A percentile compares a stretch with the other conserved stretches of the same genome.
Conservation (phyloP, 92 coral and sea anemone species). For the Umimayanthus chanpuru region DNA sequence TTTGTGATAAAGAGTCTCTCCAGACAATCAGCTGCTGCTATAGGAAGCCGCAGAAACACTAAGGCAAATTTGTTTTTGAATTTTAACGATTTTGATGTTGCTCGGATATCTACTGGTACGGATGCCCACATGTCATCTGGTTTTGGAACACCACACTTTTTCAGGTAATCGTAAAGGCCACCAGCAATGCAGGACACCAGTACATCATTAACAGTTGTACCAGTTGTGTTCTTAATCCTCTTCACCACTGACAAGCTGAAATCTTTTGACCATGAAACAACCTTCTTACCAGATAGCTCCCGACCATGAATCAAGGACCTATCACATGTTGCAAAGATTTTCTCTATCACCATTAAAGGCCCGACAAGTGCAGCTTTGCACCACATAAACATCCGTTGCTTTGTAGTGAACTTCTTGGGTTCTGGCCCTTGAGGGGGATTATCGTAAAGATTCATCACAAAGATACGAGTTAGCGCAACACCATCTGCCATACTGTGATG, state of each 20-base stretch:
- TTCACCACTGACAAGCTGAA: conserved; percentile 82
- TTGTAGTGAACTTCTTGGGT: conserved; percentile 83
- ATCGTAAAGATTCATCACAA: conserved; percentile 88
- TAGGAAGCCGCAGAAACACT: conserved; percentile 89
- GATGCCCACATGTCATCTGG: conserved; percentile 94
- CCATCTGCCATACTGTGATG: conserved; percentile 98
- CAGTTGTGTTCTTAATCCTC: conserved; percentile 74
- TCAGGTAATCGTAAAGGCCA: conserved; percentile 80
- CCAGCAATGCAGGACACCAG: conserved; percentile 96
- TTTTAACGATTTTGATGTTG: conserved; percentile 73
- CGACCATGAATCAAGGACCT: conserved; percentile 82
- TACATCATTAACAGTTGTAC: conserved; percentile 96
- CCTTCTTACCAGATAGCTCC: conserved; percentile 81
- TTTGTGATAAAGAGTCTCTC: conserved; percentile 87
- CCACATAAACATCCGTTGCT: conserved; percentile 95
- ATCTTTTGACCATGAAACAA: conserved; percentile 90
- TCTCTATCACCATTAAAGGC: conserved; percentile 70
- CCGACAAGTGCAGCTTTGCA: conserved; percentile 87
- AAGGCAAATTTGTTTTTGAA: conserved; percentile 87
- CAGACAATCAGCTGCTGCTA: conserved; percentile 67
- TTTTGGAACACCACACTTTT: conserved; percentile 40
- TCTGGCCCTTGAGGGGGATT: conserved; percentile 76
- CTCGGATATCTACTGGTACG: conserved; percentile 92
- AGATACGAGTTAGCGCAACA: conserved; percentile 83
- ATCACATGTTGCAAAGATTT: conserved; percentile 71